These are phyloP conservation scores for Phrynocephalus versicolor DNA, from an alignment of 2,113 vertebrate species.

Conservation along the genomic window DNA sequence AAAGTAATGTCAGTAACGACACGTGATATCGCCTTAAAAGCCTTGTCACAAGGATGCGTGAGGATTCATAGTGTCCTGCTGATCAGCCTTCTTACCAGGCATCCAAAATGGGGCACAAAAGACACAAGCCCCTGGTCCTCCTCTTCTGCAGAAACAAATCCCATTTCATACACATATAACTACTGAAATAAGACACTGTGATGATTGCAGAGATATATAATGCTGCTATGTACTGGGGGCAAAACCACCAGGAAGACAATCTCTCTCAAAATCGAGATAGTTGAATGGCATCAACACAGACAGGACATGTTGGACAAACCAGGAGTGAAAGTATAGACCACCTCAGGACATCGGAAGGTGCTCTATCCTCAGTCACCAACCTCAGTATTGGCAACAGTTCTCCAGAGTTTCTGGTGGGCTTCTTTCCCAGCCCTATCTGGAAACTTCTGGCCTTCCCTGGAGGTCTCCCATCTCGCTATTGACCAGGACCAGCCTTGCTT, in stretches of 20 bases:
- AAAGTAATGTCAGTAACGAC: background rate
- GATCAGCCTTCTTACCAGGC: background rate
- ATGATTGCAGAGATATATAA: too few relatives aligned
- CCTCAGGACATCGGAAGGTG: too few relatives aligned
- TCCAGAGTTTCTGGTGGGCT: too few relatives aligned
- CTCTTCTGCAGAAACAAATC: background rate
- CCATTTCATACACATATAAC: background rate
- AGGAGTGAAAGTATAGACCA: too few relatives aligned
- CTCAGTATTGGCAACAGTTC: too few relatives aligned
- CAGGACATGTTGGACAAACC: too few relatives aligned
- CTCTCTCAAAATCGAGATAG: background rate
- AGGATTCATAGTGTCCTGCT: background rate
- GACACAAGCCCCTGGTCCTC: background rate
- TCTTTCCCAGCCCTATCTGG: too few relatives aligned
- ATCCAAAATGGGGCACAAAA: background rate
- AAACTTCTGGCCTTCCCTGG: too few relatives aligned
- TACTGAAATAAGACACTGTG: background rate
- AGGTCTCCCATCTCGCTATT: too few relatives aligned
- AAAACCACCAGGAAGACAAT: background rate
- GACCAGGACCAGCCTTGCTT: too few relatives aligned
- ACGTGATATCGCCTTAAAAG: background rate
- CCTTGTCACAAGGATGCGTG: background rate
- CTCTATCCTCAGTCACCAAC: too few relatives aligned
- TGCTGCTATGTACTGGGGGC: background rate
- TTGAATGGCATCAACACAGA: too few relatives aligned